Percentiles rank a stretch among this genome's conserved stretches.
These are phyloP conservation scores for Coptotermes formosanus DNA, from an alignment of 1,140 invertebrate genomes.

Conservation along the genomic window DNA sequence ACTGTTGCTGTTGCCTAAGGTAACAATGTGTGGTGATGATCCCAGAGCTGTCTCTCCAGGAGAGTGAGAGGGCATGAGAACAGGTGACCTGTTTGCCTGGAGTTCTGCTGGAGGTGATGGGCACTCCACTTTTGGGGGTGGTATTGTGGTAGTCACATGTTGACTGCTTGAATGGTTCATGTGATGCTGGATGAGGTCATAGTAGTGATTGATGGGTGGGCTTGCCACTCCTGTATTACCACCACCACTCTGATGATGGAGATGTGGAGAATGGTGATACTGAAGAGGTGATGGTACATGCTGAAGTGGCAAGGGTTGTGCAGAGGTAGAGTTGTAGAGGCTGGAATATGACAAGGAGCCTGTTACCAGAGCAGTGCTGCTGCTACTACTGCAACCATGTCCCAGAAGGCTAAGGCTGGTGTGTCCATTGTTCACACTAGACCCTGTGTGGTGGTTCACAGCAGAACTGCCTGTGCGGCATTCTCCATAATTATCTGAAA, in stretches of 20 bases:
- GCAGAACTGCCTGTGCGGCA: background rate
- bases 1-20: constrained; percentile 17
- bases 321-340: background rate
- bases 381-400: background rate
- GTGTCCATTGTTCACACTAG: background rate
- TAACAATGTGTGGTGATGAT: constrained; percentile 25
- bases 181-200: constrained; percentile 26
- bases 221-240: background rate
- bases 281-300: background rate
- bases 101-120: constrained; percentile 11
- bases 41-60: background rate
- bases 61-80: background rate
- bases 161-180: constrained; percentile 1
- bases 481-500: background rate
- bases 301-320: background rate
- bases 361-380: background rate
- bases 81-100: background rate
- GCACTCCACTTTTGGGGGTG: constrained; percentile 24
- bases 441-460: background rate
- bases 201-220: background rate
- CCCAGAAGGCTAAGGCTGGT: background rate
- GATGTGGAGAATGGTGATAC: background rate
- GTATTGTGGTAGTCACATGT: background rate
- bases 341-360: background rate
- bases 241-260: background rate